Conservation (phyloP, 1,140 invertebrate genomes). For the Tetragonula clypearis region DNA sequence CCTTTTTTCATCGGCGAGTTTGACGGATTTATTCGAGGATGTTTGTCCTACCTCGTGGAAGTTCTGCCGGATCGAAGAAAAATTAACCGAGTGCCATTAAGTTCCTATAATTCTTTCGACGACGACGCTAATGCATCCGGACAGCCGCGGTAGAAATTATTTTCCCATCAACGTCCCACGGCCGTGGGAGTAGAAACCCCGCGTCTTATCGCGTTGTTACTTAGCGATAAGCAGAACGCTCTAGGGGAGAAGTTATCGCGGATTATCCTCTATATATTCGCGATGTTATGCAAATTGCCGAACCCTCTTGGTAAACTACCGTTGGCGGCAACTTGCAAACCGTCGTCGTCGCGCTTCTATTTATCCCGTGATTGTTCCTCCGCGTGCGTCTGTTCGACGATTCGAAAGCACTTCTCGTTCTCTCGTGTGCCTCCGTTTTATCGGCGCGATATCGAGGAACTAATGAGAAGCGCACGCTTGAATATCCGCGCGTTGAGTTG, state of each 20-base stretch:
- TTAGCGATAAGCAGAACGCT: slow-evolving; percentile 58
- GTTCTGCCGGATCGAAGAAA: neutral
- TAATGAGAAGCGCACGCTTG: too few species aligned
- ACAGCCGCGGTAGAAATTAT: neutral
- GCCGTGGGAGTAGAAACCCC: neutral
- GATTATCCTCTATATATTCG: slow-evolving; percentile 65
- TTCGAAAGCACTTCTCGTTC: slow-evolving; percentile 6
- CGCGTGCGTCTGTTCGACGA: slow-evolving; percentile 9
- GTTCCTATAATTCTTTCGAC: neutral
- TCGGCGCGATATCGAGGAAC: neutral
- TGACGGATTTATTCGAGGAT: neutral
- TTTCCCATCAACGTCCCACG: slow-evolving; percentile 20
- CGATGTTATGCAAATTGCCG: slow-evolving; percentile 65
- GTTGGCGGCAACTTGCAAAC: slow-evolving; percentile 29
- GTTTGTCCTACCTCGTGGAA: neutral
- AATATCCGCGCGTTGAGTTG: neutral
- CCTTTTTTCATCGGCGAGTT: neutral
- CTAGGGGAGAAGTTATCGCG: slow-evolving; percentile 53
- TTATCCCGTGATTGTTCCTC: neutral
- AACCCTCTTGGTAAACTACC: slow-evolving; percentile 48
- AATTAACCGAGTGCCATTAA: neutral
- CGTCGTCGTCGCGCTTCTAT: slow-evolving; percentile 29
- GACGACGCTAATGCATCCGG: neutral
- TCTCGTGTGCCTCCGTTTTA: neutral
- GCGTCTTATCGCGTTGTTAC: slow-evolving; percentile 60